phyloP scores from a whole-genome alignment of 1,140 invertebrate genomes.

The Papilio machaon region DNA sequence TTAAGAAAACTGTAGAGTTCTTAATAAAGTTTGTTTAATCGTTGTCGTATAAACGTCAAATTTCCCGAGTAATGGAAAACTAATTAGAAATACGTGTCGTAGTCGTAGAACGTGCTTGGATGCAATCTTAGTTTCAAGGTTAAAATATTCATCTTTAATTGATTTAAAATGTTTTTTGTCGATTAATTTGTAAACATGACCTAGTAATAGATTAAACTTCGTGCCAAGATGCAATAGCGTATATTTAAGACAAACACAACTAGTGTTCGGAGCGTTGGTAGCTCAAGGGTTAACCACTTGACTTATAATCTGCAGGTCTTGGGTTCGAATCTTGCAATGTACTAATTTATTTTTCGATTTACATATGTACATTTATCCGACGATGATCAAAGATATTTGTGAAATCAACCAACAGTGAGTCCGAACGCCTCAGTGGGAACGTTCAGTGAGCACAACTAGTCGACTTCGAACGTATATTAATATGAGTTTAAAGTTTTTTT shows the following conservation, averaged over 20 bases:
- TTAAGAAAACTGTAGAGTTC: background rate
- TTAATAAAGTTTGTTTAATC: background rate
- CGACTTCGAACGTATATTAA: no score
- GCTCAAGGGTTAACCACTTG: no score
- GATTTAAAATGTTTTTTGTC: background rate
- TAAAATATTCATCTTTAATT: background rate
- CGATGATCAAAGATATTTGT: no score
- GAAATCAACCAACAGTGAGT: no score
- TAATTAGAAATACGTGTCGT: conserved; percentile 9
- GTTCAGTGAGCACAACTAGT: no score
- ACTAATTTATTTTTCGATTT: no score
- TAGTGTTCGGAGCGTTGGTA: no score
- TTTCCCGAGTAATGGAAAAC: background rate
- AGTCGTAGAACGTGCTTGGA: background rate
- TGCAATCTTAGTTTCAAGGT: conserved; percentile 3
- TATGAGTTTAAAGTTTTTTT: no score
- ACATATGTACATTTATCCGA: no score
- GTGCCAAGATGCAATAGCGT: background rate
- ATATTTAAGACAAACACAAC: background rate
- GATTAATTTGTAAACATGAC: background rate
- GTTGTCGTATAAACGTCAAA: background rate
- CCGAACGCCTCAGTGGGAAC: no score
- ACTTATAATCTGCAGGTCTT: no score
- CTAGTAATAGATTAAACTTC: background rate
- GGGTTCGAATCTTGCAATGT: no score